Base-by-base conservation (phyloP, 2,888 invertebrate genomes). In the Lasioglossum pauxillum region DNA sequence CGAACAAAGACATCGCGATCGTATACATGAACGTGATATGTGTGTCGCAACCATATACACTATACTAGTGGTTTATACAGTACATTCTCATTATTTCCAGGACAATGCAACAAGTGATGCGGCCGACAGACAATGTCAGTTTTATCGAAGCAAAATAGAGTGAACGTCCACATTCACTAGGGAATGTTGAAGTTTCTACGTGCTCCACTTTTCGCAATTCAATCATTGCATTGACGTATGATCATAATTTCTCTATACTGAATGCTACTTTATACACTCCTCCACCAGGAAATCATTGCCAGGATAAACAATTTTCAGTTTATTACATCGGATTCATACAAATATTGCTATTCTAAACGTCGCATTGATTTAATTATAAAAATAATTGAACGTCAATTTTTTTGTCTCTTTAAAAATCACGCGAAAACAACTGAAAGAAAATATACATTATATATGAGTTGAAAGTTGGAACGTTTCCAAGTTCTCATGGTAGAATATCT, bases 111-210 rank as follows among this genome's bases (percentile, higher is more conserved):
- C 93, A 87, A 91, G 80, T 86, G 85, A 85, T 78, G 88, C 85
- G 71, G 87, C 85, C 85, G 84, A 87, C 90, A 78, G 90, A 88
- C 85, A 83, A 83, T 78, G 86, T 76, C 78, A 82, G 77, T 75
- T 80, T 88, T 79, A 89, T 87, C 86, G 86, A 89, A 69, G 89
- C 57, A 82, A 83, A 92, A 91, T 84, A 82, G 85, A 60, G 87
- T 88, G 27, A 72, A 80, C 78, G 87, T 84, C 38, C 84, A 87
- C 80, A 77, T 92, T 73, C 93, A 95, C 89, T 95, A 95, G 95
- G 94, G 94, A 89, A 92, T 94, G 95, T 95, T 95, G 92, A 93
- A 91, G 84, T 85, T 84, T 85, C 38, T 46, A 57, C 19, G 41
- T 78, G 87, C 53, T 80, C 90, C 60, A 87, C 83, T 82, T 90